Percentiles rank a stretch among this genome's conserved stretches.
Evolutionary conservation across 1,140 invertebrate species (phyloP).

Genomic region (Megalonaias nervosa): DNA sequence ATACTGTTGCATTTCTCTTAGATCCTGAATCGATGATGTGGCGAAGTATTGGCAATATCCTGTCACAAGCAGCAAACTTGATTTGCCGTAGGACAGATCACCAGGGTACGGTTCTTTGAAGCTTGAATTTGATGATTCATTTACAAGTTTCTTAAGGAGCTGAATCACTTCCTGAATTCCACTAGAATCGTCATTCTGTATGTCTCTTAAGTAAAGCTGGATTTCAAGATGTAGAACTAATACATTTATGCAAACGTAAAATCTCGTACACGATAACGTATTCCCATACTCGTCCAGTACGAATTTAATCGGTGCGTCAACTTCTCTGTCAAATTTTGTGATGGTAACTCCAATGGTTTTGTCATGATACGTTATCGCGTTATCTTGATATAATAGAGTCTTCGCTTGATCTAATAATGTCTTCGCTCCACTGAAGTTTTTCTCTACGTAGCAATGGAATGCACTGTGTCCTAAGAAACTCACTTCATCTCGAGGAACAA

Average conservation of each 20-base stretch:
- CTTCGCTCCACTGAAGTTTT: background rate
- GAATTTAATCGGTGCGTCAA: background rate
- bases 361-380: too few species aligned
- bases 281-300: background rate
- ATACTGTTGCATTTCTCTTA: background rate
- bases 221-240: background rate
- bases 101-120: constrained; percentile 3
- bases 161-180: too few species aligned
- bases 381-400: too few species aligned
- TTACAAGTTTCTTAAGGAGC: background rate
- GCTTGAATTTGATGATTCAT: background rate
- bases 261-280: background rate
- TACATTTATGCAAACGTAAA: background rate
- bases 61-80: background rate
- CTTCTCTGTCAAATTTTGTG: constrained; percentile 2
- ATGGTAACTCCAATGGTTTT: background rate
- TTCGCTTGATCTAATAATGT: background rate
- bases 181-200: too few species aligned
- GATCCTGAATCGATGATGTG: background rate
- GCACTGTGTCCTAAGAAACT: background rate
- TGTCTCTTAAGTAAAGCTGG: background rate
- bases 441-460: background rate
- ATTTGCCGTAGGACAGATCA: background rate
- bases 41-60: background rate
- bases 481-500: background rate